These are phyloP conservation scores for Ptilorrhoa leucosticta DNA, from an alignment of 2,113 vertebrate species.

Conservation along the genomic window DNA sequence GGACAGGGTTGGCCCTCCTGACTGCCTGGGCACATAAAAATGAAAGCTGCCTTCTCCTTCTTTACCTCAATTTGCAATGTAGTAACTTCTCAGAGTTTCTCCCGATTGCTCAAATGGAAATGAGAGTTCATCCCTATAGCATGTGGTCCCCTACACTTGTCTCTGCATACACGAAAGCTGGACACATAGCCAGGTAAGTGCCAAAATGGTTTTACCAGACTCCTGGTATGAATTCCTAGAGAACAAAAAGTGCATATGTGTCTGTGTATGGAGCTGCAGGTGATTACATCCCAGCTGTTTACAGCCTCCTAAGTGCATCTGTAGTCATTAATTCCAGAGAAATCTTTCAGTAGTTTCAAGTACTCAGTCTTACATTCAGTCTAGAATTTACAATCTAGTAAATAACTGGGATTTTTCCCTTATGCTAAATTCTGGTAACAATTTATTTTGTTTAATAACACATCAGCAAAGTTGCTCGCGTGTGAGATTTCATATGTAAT, in stretches of 20 bases:
- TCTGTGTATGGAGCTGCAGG: neutral
- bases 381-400: too few relatives aligned
- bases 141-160: neutral
- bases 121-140: neutral
- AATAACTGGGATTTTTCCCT: rapidly evolving
- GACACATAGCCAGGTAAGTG: neutral
- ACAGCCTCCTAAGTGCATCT: neutral
- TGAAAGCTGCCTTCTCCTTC: neutral
- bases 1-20: neutral
- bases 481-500: neutral
- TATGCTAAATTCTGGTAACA: neutral
- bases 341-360: neutral
- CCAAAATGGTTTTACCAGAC: neutral
- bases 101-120: neutral
- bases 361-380: neutral
- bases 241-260: neutral
- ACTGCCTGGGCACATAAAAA: neutral
- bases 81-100: neutral
- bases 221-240: neutral
- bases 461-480: neutral
- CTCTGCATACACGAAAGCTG: neutral
- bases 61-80: neutral
- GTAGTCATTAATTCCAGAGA: neutral
- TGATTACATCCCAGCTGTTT: neutral
- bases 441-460: neutral